Base-by-base conservation (phyloP, 2,888 invertebrate genomes). In the Sphaerophoria rueppellii region DNA sequence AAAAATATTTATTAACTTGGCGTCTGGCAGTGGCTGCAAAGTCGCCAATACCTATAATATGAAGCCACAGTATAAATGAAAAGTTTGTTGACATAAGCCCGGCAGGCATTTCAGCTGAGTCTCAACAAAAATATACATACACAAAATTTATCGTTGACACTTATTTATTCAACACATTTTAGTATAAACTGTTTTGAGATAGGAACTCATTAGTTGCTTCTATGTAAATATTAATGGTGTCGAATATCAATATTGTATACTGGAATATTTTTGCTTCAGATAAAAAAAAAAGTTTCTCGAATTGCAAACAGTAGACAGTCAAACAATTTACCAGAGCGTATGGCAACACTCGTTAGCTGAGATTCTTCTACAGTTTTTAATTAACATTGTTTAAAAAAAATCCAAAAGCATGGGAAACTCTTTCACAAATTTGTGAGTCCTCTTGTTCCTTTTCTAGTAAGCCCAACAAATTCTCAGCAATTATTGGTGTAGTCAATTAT, bases 41-140 rank as follows among this genome's bases (percentile, higher is more conserved):
- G 35, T 55, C 32, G 50, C 37, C 37, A 60, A 16, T 70, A 11
- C 40, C 24, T n/a, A n/a, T n/a, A 37, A 63, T 55, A 52, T 54
- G 32, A 40, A 16, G 37, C 3, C 5, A 16, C 5, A 6, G 4
- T 2, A 7, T n/a, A 1, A 58, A 70, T 71, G 65, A 63, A 73
- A 69, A 70, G 70, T 83, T 83, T 79, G 79, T 83, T 79, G 79
- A 83, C 79, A 79, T 67, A 72, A 83, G 74, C 34, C 70, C 60
- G 55, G 60, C 63, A 43, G 48, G 55, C 71, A 71, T 83, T 79
- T 65, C 54, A 12, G 12, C 12, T 24, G n/a, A 67, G 54, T 52
- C 52, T 67, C 37, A 74, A 57, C 65, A 71, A 83, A 75, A 43
- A 43, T 43, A 58, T 37, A 24, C 24, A 24, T 24, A 24, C 24